These are phyloP conservation scores for Otolemur crassicaudatus DNA, from an alignment of 2,797 vertebrate genomes.

Conservation along the genomic window DNA sequence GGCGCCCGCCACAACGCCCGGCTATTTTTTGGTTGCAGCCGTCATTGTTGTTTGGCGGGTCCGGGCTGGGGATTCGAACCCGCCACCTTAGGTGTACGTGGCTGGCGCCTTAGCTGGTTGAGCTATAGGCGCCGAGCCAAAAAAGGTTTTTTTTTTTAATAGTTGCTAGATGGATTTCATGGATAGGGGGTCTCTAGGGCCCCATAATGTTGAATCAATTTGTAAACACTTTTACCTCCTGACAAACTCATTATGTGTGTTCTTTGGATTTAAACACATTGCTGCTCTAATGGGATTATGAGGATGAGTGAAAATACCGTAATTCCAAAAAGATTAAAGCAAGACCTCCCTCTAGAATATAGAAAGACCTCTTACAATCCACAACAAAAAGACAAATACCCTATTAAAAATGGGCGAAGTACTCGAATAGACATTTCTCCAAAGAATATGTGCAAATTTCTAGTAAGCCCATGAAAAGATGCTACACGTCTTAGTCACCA, in stretches of 20 bases:
- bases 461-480: not conserved
- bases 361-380: not conserved
- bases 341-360: not conserved
- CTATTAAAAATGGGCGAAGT: not conserved
- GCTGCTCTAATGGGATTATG: not conserved
- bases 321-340: conserved; percentile 21
- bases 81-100: no score
- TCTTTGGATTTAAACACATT: not conserved
- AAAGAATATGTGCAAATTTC: not conserved
- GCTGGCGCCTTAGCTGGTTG: no score
- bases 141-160: not conserved
- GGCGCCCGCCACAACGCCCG: no score
- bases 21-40: no score
- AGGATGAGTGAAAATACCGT: not conserved
- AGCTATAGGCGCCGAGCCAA: no score
- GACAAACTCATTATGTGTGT: not conserved
- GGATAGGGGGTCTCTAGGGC: not conserved
- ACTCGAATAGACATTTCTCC: not conserved
- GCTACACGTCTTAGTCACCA: not conserved
- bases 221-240: not conserved
- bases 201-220: not conserved
- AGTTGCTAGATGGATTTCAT: not conserved
- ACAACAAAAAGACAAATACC: not conserved
- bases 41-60: no score
- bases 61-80: no score